phyloP scores from a whole-genome alignment of 2,113 vertebrate genomes.

The Seriola aureovittata region DNA sequence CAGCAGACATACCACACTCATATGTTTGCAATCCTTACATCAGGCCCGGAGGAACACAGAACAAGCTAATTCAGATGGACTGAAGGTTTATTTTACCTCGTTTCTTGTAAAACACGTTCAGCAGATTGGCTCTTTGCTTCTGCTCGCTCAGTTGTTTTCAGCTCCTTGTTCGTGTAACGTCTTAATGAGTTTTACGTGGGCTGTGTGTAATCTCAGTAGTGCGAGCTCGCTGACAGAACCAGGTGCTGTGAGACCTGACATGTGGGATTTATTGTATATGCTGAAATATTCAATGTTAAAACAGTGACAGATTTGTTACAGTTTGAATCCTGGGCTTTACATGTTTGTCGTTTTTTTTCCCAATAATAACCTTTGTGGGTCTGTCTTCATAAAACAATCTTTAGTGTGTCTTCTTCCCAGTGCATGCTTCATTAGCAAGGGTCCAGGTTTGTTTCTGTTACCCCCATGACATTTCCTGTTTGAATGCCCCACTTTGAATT shows the following conservation, averaged over 20 bases:
- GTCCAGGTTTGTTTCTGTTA: too few species aligned
- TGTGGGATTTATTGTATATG: not conserved
- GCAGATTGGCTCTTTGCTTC: constrained; percentile 21
- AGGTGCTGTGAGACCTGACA: not conserved
- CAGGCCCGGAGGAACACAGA: not conserved
- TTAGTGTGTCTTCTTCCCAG: too few species aligned
- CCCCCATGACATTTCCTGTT: too few species aligned
- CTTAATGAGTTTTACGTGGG: constrained; percentile 32
- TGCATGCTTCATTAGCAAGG: too few species aligned
- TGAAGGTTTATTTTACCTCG: constrained; percentile 9
- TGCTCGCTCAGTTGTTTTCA: constrained; percentile 40
- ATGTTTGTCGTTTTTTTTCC: not conserved
- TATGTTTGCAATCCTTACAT: constrained; percentile 22
- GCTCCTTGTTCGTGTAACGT: constrained; percentile 18
- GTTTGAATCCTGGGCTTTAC: too few species aligned
- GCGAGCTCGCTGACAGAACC: constrained; percentile 11
- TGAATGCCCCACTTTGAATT: too few species aligned
- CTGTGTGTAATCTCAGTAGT: constrained; percentile 3
- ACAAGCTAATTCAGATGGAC: constrained; percentile 19
- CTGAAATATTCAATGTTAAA: constrained; percentile 16
- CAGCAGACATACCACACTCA: constrained; percentile 1
- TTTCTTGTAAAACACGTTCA: constrained; percentile 37
- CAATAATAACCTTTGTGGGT: not conserved
- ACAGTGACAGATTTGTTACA: not conserved
- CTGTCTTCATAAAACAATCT: not conserved